A percentile compares a stretch with the other conserved stretches of the same genome.
phyloP scores from a whole-genome alignment of 2,888 invertebrate species.

The Amphipyra tragopoginis region DNA sequence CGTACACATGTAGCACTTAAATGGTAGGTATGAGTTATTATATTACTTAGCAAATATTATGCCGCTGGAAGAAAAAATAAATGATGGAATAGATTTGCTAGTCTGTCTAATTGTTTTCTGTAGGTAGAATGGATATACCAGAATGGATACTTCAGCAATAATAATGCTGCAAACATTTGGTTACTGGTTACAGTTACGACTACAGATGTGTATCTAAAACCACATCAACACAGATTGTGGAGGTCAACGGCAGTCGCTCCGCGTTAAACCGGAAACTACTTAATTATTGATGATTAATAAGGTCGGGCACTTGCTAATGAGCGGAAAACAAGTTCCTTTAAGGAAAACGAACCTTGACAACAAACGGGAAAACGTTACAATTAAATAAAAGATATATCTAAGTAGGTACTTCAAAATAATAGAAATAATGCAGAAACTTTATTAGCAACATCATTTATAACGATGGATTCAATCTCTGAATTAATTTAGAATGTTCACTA shows the following conservation, averaged over 20 bases:
- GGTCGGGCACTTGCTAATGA: not conserved
- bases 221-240: not conserved
- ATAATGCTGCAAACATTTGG: not conserved
- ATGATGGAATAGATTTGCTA: too few species aligned
- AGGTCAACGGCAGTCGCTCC: not conserved
- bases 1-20: conserved; percentile 1
- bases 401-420: not conserved
- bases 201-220: not conserved
- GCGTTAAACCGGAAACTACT: not conserved
- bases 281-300: not conserved
- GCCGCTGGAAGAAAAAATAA: too few species aligned
- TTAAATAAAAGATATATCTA: not conserved
- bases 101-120: too few species aligned
- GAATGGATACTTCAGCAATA: too few species aligned
- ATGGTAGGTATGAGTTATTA: not conserved
- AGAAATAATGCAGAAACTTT: too few species aligned
- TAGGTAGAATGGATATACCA: too few species aligned
- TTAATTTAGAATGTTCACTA: conserved; percentile 39
- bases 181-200: not conserved
- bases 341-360: not conserved
- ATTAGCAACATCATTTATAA: not conserved
- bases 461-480: conserved; percentile 15
- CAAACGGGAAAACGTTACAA: not conserved
- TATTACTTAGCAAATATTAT: too few species aligned
- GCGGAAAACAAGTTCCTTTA: not conserved